Percentiles rank a stretch among this genome's conserved stretches.
Evolutionary conservation across 2,113 vertebrate species (phyloP).

Genomic region (Hymenochirus boettgeri): DNA sequence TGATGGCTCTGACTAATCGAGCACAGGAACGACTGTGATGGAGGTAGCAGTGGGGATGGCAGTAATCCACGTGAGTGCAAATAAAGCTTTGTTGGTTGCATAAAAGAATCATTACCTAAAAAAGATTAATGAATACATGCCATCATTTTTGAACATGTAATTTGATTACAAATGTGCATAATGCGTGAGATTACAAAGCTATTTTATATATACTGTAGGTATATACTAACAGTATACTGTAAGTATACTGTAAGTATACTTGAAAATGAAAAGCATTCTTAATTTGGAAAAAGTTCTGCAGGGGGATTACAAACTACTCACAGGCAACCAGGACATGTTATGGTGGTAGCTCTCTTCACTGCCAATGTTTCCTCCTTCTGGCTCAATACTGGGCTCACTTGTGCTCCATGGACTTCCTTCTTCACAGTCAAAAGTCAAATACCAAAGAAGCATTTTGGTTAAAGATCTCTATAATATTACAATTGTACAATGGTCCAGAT

Average conservation of each 20-base stretch:
- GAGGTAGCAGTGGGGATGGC: constrained; percentile 95
- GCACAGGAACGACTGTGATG: constrained; percentile 94
- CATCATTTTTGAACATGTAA: no score
- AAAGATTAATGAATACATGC: constrained; percentile 21
- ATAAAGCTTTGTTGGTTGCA: constrained; percentile 99
- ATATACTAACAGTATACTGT: no score
- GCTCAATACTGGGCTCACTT: constrained; percentile 96
- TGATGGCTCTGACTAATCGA: constrained; percentile 91
- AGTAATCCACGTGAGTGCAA: constrained; percentile 93
- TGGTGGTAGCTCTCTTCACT: constrained; percentile 91
- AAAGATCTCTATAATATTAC: neutral
- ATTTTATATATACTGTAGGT: no score
- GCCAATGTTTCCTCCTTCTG: constrained; percentile 82
- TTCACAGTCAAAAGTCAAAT: constrained; percentile 72
- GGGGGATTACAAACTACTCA: no score
- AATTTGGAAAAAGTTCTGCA: no score
- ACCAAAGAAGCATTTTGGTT: constrained; percentile 50
- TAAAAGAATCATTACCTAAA: constrained; percentile 92
- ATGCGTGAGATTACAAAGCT: no score
- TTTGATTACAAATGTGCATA: no score
- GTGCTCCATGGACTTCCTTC: constrained; percentile 95
- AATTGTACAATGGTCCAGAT: constrained; percentile 51
- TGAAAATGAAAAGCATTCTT: no score
- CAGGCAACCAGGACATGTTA: constrained; percentile 97
- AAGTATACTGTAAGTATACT: no score